Evolutionary conservation across 2,113 vertebrate species (phyloP).

Genomic region (Microcebus ravelobensis): DNA sequence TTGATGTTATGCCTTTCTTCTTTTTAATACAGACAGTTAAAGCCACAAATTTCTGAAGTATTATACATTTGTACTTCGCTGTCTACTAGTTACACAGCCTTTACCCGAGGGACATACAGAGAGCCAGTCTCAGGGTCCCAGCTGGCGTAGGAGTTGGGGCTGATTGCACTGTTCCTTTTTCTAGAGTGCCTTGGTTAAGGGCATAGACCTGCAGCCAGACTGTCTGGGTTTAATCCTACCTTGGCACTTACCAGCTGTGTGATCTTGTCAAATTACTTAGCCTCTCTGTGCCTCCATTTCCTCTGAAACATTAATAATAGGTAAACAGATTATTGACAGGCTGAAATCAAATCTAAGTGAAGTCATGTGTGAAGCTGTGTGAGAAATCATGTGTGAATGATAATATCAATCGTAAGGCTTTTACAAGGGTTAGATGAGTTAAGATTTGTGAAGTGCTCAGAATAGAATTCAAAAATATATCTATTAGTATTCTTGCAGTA

Average conservation of each 20-base stretch:
- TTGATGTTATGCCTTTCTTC: slow-evolving; percentile 11
- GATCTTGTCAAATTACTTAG: not conserved
- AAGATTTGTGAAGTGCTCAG: slow-evolving; percentile 1
- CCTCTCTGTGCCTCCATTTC: not conserved
- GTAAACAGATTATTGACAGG: not conserved
- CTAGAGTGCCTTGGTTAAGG: not conserved
- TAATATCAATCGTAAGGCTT: not conserved
- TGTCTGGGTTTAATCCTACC: not conserved
- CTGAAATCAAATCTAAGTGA: not conserved
- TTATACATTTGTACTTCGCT: not conserved
- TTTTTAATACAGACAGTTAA: not conserved
- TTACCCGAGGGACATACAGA: not conserved
- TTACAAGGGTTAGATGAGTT: not conserved
- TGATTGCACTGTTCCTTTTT: not conserved
- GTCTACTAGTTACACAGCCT: not conserved
- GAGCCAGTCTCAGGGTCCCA: not conserved
- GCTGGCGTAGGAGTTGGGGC: not conserved
- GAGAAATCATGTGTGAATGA: not conserved
- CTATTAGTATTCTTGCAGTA: not conserved
- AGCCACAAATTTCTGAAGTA: not conserved
- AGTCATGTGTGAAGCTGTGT: not conserved
- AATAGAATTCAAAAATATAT: not conserved
- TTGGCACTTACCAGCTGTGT: not conserved
- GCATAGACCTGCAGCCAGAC: not conserved
- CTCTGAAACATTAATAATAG: not conserved